Percentiles rank a stretch among this genome's conserved stretches.
These are phyloP conservation scores for Pelodytes ibericus DNA, from an alignment of 2,797 vertebrate genomes.

Conservation along the genomic window DNA sequence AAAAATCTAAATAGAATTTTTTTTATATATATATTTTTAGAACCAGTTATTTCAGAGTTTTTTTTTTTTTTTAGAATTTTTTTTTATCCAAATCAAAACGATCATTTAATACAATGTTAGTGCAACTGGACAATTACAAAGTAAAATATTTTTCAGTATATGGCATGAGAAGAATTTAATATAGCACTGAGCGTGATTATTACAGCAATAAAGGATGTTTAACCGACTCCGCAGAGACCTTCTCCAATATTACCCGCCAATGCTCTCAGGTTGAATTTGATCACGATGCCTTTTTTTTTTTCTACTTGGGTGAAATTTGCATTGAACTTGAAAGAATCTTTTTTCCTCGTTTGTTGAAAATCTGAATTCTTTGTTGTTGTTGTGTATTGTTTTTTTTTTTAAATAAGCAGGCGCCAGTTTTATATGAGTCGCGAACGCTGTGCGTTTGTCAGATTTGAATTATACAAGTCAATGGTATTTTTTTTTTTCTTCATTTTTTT, in stretches of 20 bases:
- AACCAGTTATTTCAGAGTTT: conserved; percentile 5
- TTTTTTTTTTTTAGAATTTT: not conserved
- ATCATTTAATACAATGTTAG: not conserved
- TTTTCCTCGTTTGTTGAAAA: conserved; percentile 31
- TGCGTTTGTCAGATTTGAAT: conserved; percentile 90
- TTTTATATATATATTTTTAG: conserved; percentile 9
- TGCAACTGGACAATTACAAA: not conserved
- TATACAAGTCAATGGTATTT: conserved; percentile 82
- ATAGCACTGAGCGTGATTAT: conserved; percentile 35
- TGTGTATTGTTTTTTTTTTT: conserved; percentile 3
- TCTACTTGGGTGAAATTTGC: conserved; percentile 33
- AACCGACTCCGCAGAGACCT: conserved; percentile 37
- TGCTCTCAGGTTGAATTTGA: conserved; percentile 50
- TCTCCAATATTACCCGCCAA: conserved; percentile 38
- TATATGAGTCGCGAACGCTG: conserved; percentile 87
- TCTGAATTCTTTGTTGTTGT: conserved; percentile 24
- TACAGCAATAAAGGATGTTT: conserved; percentile 21
- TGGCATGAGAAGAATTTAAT: conserved; percentile 25
- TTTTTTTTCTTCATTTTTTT: conserved; percentile 55
- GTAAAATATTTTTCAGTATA: conserved; percentile 12
- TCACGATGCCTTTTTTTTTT: conserved; percentile 34
- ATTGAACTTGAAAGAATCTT: conserved; percentile 34
- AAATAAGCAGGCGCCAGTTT: conserved; percentile 72
- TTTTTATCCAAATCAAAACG: conserved; percentile 12
- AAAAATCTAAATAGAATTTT: not conserved